These are phyloP conservation scores for Idaea straminata DNA, from an alignment of 2,888 invertebrate genomes.

Conservation along the genomic window DNA sequence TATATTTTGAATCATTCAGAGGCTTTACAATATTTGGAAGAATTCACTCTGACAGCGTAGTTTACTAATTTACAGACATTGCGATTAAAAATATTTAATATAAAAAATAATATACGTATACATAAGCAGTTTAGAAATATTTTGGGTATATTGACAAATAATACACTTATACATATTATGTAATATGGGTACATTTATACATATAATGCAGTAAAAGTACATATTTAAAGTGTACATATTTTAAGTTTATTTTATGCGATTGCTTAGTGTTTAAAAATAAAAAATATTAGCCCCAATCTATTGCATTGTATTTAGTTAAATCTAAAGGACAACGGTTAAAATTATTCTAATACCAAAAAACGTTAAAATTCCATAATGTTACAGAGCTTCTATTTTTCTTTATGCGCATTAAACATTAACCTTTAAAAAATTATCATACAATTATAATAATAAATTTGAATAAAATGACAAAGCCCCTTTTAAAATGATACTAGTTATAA, in stretches of 20 bases:
- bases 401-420: background rate
- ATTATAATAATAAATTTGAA: background rate
- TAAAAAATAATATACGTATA: conserved; percentile 4
- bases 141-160: background rate
- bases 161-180: background rate
- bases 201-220: too few species aligned
- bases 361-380: background rate
- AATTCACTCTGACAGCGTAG: conserved; percentile 63
- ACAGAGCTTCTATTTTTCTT: conserved; percentile 2
- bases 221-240: too few species aligned
- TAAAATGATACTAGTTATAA: conserved; percentile 53
- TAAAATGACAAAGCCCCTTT: conserved; percentile 41
- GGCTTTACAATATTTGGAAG: conserved; percentile 80
- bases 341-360: background rate
- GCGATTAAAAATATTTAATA: background rate
- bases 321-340: conserved; percentile 13
- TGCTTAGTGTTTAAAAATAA: background rate
- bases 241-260: background rate
- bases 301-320: conserved; percentile 27
- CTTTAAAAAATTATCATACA: conserved; percentile 2
- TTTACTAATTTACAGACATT: conserved; percentile 47
- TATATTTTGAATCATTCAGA: conserved; percentile 81
- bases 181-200: too few species aligned
- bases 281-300: background rate
- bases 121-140: background rate